Evolutionary conservation across 2,888 invertebrate species (phyloP).

Genomic region (Sacculina carcini): DNA sequence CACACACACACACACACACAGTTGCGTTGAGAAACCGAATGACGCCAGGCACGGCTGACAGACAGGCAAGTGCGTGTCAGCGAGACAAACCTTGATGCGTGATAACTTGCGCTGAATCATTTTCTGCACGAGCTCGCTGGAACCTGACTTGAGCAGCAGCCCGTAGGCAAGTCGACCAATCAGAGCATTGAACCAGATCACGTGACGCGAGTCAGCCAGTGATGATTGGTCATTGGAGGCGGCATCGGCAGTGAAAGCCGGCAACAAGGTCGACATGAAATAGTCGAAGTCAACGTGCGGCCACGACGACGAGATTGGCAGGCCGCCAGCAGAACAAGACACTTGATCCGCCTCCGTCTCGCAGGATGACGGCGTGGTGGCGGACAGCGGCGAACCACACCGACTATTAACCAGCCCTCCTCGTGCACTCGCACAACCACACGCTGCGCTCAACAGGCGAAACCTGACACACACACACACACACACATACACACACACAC

Average conservation of each 20-base stretch:
- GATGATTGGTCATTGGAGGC: too few relatives aligned
- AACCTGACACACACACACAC: background rate
- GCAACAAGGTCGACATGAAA: background rate
- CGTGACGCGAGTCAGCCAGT: conserved; percentile 19
- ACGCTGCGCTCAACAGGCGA: background rate
- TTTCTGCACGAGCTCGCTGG: conserved; percentile 39
- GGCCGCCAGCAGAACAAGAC: background rate
- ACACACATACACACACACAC: background rate
- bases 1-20: background rate
- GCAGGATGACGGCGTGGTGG: background rate
- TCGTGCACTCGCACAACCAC: too few relatives aligned
- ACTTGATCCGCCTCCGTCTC: background rate
- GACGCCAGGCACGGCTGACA: conserved; percentile 16
- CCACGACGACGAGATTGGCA: too few relatives aligned
- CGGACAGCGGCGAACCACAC: background rate
- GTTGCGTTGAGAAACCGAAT: conserved; percentile 21
- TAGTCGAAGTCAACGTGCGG: background rate
- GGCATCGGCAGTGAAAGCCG: background rate
- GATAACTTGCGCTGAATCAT: conserved; percentile 61
- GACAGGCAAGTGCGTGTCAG: conserved; percentile 22
- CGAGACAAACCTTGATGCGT: conserved; percentile 58
- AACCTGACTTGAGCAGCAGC: conserved; percentile 41
- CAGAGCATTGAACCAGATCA: conserved; percentile 49
- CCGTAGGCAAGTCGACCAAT: conserved; percentile 55
- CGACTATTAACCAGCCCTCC: background rate